Percentiles rank a stretch among this genome's conserved stretches.
phyloP scores from a whole-genome alignment of 2,797 vertebrate genomes.

The Clarias platycephalus region DNA sequence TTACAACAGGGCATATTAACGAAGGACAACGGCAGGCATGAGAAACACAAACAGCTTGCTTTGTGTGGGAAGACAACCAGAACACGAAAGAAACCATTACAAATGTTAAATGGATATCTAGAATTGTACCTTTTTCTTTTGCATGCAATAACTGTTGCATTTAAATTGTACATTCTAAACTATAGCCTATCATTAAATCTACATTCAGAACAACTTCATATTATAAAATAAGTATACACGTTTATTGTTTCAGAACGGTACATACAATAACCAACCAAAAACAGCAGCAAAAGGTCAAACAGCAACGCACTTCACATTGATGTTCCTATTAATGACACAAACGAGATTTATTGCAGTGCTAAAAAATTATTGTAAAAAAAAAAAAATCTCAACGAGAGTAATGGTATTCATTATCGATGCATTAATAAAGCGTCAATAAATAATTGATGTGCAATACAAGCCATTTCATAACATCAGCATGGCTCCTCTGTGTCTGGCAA shows the following conservation, averaged over 20 bases:
- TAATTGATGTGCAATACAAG: conserved; percentile 43
- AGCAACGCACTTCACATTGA: not conserved
- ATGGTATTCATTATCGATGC: conserved; percentile 39
- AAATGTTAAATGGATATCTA: not conserved
- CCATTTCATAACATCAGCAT: conserved; percentile 24
- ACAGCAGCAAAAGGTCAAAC: not conserved
- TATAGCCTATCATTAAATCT: not conserved
- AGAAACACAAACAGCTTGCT: not conserved
- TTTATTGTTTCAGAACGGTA: not conserved
- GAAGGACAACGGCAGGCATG: not conserved
- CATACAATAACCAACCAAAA: not conserved
- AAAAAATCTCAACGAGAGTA: conserved; percentile 13
- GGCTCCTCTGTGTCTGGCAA: conserved; percentile 39
- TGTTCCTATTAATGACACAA: not conserved
- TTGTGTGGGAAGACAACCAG: not conserved
- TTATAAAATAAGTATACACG: not conserved
- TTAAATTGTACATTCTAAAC: not conserved
- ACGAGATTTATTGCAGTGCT: conserved; percentile 21
- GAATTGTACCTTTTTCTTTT: not conserved
- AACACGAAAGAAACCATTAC: not conserved
- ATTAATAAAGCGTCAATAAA: conserved; percentile 39
- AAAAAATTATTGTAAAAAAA: no score
- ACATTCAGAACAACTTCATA: not conserved
- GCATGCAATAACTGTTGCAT: not conserved
- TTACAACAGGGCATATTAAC: not conserved